Base-by-base conservation (phyloP, 2,888 invertebrate species). In the Diaprepes abbreviatus region DNA sequence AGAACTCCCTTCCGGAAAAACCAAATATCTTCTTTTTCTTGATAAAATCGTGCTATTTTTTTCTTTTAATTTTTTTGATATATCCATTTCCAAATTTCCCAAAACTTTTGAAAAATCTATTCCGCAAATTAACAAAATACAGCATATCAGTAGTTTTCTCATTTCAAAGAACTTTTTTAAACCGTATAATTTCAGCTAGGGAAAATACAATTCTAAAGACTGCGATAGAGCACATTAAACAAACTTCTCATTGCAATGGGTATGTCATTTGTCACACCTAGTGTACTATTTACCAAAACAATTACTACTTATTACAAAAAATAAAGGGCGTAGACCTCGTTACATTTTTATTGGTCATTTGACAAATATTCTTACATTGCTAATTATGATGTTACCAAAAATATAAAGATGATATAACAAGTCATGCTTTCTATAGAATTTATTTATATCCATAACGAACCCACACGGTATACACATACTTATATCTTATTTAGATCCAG, bases 1-100 rank as follows among this genome's bases (percentile, higher is more conserved):
- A 36, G 85, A 83, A 74, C 78, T 79, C 62, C 77, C 78, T 28
- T 73, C 71, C 9, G 78, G 78, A 63, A 78, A 78, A n/a, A 74
- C 71, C 19, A 78, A 72, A 74, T 78, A 78, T n/a, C 78, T 73
- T 31, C 75, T 68, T 67, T 73, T 74, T 71, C 78, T 70, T 9
- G 77, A 75, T 50, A 78, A 73, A 71, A 57, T 70, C 38, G 66
- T 73, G 38, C 48, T 65, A 72, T 73, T 73, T 19, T 63, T 72
- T 50, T 70, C 72, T 52, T 66, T 73, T 6, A 69, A 72, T 50
- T 71, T 66, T 21, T 66, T 64, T 12, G 38, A 54, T 60, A 77
- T 75, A 60, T 78, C 78, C 31, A 74, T 73, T 60, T 76, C 64
- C 62, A 77, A 73, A 73, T 48, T 76, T 71, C 75, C 74, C n/a